Evolutionary conservation across 2,113 vertebrate species (phyloP), one percentile per base, ranked within the genome.

Genomic region (Oryzias javanicus): DNA sequence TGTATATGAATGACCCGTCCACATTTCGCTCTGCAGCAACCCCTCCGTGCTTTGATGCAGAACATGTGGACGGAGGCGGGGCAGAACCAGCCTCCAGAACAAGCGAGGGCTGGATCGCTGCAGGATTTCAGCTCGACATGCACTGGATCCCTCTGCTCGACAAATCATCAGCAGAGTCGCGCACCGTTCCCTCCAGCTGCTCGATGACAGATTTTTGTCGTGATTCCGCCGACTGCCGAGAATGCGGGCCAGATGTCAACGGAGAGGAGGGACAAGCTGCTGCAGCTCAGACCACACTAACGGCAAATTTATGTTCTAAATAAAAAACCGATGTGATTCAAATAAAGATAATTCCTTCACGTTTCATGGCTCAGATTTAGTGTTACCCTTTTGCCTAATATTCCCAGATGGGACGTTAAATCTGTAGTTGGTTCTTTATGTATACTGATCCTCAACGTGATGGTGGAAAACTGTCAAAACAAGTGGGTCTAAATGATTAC

Each of bases 221-320:
- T 20, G 70, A 65, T 60, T 59, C 15, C 51, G 67, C 60, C 67
- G 78, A 69, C 66, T 49, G 73, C 7, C 24, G 25, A 64, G 74
- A 80, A 67, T 74, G 78, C 52, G 8, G 56, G 69, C 72, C 72
- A 81, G 79, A 86, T 77, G 83, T 74, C 4, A 50, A 81, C 47
- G 64, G 60, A 72, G 60, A 74, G 67, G 69, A 71, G 76, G 74
- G 63, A 65, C 71, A 35, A 46, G 62, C 48, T 13, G 69, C 42
- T 71, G 13, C 14, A 40, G 50, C 20, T 71, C 67, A 77, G 68
- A 70, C 67, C 65, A 54, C 60, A 67, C 60, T 1, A 54, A 55
- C 16, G 67, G 41, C 55, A n/a, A 49, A 47, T 48, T 42, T 58
- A 49, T 24, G 55, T 55, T 70, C 57, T 24, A 16, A 49, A 57